Evolutionary conservation across 2,888 invertebrate genomes (phyloP), one percentile per base, ranked within the genome.

Genomic region (Eupithecia insigniata): DNA sequence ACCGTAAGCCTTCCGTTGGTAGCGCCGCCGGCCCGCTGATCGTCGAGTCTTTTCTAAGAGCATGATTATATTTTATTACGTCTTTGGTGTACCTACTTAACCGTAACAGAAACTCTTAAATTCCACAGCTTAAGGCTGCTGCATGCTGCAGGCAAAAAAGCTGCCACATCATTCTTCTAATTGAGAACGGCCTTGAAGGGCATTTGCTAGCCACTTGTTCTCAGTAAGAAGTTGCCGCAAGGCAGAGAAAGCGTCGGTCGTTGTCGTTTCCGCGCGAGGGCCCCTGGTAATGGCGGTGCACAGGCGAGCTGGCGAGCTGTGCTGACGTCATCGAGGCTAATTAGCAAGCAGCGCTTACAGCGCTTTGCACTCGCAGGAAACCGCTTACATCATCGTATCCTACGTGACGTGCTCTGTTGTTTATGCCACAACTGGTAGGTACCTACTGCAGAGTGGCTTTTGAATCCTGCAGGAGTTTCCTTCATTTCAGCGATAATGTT

Each of bases 221-320:
- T 68, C 78, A 80, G 80, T 67, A 68, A 69, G 81, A 82, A 79
- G 79, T 76, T 84, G 84, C 82, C 83, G 85, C 82, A 81, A 80
- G 84, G 81, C 86, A 89, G 90, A 90, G 92, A 94, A 92, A 93
- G 91, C 92, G 85, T 80, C 91, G 93, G 92, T 91, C 92, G 90
- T 92, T 92, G 92, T 92, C 92, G 90, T 93, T 92, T 93, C 91
- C 92, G 91, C 93, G 90, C 91, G 90, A 92, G 85, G 91, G 92
- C 91, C 82, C 84, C 84, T 87, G 79, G 85, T 93, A 92, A 93
- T 92, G 89, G 89, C 89, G 83, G 79, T 71, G 70, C 66, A 51
- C 46, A 64, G 84, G 87, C 84, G 83, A 36, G 39, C 74, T 62
- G 28, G 68, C 69, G 84, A 83, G 86, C 87, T 88, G 83, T 85